A percentile compares a stretch with the other conserved stretches of the same genome.
Conservation (phyloP, 2,113 vertebrate genomes). For the Tragelaphus scriptus region DNA sequence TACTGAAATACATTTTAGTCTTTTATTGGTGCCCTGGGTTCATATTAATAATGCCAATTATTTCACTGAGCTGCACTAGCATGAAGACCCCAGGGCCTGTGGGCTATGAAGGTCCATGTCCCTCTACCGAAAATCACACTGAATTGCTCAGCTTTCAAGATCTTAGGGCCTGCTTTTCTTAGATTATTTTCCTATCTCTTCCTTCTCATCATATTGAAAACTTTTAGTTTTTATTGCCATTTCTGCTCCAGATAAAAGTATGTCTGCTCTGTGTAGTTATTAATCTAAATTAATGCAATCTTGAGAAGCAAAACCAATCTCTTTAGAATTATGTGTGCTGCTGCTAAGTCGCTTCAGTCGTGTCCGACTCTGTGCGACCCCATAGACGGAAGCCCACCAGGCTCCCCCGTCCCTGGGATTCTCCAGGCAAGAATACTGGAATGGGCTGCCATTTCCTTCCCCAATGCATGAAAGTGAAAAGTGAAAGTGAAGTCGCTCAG, state of each 20-base stretch:
- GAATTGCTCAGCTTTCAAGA: neutral
- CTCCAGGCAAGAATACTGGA: too few species aligned
- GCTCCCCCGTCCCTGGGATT: too few species aligned
- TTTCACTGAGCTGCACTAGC: neutral
- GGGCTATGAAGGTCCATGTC: neutral
- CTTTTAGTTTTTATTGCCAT: neutral
- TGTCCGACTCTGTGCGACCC: too few species aligned
- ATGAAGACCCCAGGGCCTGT: neutral
- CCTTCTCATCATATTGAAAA: neutral
- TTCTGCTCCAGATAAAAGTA: neutral
- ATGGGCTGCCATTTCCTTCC: too few species aligned
- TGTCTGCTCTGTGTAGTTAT: neutral
- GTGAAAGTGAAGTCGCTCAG: too few species aligned
- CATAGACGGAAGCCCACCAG: too few species aligned
- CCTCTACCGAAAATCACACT: neutral
- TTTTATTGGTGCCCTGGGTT: neutral
- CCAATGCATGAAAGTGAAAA: too few species aligned
- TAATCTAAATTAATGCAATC: neutral
- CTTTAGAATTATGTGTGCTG: neutral
- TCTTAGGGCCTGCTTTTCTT: neutral
- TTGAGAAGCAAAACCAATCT: neutral
- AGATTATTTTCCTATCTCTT: neutral
- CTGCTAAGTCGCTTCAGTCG: too few species aligned
- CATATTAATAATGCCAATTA: conserved; percentile 33
- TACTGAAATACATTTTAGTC: neutral